phyloP scores from a whole-genome alignment of 2,888 invertebrate species.

The Saturnia pavonia region DNA sequence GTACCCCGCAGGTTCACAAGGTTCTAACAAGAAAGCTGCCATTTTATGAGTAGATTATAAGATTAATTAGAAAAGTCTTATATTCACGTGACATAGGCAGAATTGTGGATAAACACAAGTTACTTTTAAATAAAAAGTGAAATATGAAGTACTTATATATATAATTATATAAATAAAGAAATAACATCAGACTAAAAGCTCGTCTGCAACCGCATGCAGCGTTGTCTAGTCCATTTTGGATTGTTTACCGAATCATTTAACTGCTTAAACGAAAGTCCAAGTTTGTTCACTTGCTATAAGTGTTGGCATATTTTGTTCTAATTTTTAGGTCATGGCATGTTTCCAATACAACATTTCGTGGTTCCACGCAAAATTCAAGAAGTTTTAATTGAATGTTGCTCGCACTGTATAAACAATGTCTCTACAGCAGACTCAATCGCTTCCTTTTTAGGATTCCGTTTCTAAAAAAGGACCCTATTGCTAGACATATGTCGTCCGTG shows the following conservation, averaged over 20 bases:
- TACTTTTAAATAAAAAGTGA: too few species aligned
- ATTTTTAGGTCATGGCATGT: slow-evolving; percentile 8
- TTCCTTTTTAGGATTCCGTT: neutral
- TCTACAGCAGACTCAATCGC: neutral
- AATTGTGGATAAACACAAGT: too few species aligned
- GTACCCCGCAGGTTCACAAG: too few species aligned
- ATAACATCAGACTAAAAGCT: slow-evolving; percentile 3
- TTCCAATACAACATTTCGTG: neutral
- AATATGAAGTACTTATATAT: neutral
- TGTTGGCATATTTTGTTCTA: slow-evolving; percentile 1
- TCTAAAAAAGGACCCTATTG: neutral
- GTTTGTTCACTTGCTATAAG: slow-evolving; percentile 2
- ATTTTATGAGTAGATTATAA: too few species aligned
- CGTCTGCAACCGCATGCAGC: slow-evolving; percentile 12
- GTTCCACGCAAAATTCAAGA: slow-evolving; percentile 1
- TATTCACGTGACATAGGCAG: too few species aligned
- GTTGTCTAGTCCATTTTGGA: slow-evolving; percentile 19
- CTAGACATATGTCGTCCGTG: neutral
- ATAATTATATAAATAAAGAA: neutral
- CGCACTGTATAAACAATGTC: neutral
- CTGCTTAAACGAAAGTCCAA: slow-evolving; percentile 17
- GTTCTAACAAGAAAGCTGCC: too few species aligned
- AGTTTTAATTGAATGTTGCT: slow-evolving; percentile 1
- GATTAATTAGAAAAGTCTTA: too few species aligned
- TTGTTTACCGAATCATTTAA: slow-evolving; percentile 29